Evolutionary conservation across 2,888 invertebrate genomes (phyloP), one percentile per base, ranked within the genome.

Genomic region (Platynereis dumerilii): DNA sequence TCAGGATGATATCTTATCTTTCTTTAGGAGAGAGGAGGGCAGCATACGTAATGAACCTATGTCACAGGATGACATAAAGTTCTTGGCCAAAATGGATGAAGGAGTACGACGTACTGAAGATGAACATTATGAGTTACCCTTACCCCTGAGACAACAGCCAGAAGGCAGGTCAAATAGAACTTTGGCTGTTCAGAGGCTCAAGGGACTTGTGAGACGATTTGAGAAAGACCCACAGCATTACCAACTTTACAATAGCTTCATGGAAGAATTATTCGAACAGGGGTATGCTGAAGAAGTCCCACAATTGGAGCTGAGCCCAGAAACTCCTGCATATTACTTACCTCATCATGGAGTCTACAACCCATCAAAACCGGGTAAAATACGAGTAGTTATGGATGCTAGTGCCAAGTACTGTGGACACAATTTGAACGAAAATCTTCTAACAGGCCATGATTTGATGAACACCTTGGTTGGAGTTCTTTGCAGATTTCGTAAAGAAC

Each of bases 311-410:
- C 10, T 55, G 52, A 29, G 24, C 59, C n/a, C n/a, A n/a, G n/a
- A n/a, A n/a, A n/a, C n/a, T n/a, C n/a, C n/a, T n/a, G n/a, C n/a
- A n/a, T n/a, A 53, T 45, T 59, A 64, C 48, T 27, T 64, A 22
- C 62, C 66, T 29, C 66, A 66, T 39, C 62, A 59, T 54, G 64
- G 64, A 1, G 67, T 67, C 10, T 67, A 64, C 27, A 59, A 67
- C 34, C 63, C 65, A 0, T 44, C 45, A n/a, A 67, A 64, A 29
- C 66, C 66, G 12, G 53, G 54, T 5, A 68, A 65, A 45, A 54
- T 65, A 22, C 53, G 62, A 58, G 64, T 67, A 10, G 66, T 69
- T 2, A 69, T 71, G 39, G 67, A 71, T 34, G 67, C 69, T 45
- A 48, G 48, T 44, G 64, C 68, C 7, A 60, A 29, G 15, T 64